Evolutionary conservation across 2,888 invertebrate genomes (phyloP).

Genomic region (Petrolisthes cinctipes): DNA sequence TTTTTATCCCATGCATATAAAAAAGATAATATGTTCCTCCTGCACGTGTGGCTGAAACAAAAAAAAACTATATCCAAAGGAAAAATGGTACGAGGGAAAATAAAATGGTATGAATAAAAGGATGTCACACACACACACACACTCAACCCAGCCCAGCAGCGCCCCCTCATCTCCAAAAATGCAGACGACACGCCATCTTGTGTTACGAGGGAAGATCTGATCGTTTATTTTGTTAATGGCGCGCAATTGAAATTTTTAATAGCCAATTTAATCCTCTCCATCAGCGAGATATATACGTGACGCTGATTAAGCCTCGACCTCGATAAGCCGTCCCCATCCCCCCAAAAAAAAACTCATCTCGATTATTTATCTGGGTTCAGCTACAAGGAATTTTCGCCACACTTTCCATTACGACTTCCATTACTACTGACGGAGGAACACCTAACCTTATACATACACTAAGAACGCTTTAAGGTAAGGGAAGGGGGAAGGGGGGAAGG

Average conservation of each 20-base stretch:
- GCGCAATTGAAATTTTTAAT: slow-evolving; percentile 59
- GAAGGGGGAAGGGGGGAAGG: not conserved
- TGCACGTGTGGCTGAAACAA: no score
- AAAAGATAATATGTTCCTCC: no score
- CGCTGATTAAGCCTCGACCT: slow-evolving; percentile 50
- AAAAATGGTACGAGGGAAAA: not conserved
- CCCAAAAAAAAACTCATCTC: not conserved
- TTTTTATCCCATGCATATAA: no score
- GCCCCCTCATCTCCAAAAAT: slow-evolving; percentile 6
- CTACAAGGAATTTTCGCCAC: no score
- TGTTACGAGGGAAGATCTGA: slow-evolving; percentile 51
- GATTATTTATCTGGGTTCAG: no score
- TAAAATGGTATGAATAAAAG: not conserved
- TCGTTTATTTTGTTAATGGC: slow-evolving; percentile 60
- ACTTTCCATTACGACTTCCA: not conserved
- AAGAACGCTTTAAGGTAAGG: not conserved
- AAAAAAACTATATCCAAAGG: no score
- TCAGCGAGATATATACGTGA: slow-evolving; percentile 42
- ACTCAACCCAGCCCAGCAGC: not conserved
- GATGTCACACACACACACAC: slow-evolving; percentile 6
- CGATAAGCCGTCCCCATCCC: slow-evolving; percentile 30
- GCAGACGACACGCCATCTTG: slow-evolving; percentile 44
- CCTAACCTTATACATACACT: no score
- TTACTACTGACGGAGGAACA: no score
- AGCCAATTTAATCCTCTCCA: slow-evolving; percentile 60